These are phyloP conservation scores for Grapholita molesta DNA, from an alignment of 1,140 invertebrate genomes.

Conservation along the genomic window DNA sequence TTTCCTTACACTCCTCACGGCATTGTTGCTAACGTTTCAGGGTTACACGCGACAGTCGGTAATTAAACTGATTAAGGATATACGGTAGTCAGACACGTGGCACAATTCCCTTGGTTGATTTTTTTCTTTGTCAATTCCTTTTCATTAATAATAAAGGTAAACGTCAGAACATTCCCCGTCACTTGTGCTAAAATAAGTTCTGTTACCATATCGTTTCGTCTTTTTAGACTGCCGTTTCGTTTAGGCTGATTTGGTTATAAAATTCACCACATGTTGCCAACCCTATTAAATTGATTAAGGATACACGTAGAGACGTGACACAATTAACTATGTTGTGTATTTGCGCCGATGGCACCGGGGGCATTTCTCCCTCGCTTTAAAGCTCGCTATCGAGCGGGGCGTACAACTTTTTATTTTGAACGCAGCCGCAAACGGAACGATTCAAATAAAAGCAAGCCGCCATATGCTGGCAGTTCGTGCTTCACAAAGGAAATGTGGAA, in stretches of 20 bases:
- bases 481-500: conserved; percentile 17
- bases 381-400: conserved; percentile 18
- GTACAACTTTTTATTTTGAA: conserved; percentile 17
- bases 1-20: neutral
- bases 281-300: neutral
- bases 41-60: neutral
- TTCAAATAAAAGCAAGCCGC: conserved; percentile 10
- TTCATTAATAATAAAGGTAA: too few species aligned
- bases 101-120: neutral
- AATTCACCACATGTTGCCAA: neutral
- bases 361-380: conserved; percentile 9
- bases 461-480: neutral
- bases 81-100: neutral
- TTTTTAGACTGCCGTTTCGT: neutral
- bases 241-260: neutral
- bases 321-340: conserved; percentile 14
- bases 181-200: too few species aligned
- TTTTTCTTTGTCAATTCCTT: too few species aligned
- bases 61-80: conserved; percentile 6
- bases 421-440: conserved; percentile 9
- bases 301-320: conserved; percentile 2
- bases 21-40: neutral
- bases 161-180: too few species aligned
- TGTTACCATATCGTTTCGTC: too few species aligned
- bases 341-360: conserved; percentile 1